A percentile compares a stretch with the other conserved stretches of the same genome.
Evolutionary conservation across 2,797 vertebrate species (phyloP).

Genomic region (Myotis myotis): DNA sequence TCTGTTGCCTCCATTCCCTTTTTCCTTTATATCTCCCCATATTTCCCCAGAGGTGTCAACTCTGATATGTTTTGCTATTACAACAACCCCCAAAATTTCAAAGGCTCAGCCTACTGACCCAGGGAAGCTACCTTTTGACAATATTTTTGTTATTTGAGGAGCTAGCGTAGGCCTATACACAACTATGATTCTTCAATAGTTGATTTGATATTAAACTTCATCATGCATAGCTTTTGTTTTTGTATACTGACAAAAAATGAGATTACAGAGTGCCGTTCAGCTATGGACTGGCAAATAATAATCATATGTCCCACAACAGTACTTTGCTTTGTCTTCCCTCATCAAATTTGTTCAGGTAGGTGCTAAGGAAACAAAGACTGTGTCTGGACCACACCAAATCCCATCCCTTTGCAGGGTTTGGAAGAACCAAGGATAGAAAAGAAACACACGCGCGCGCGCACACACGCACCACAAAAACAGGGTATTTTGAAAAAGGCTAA

Average conservation of each 20-base stretch:
- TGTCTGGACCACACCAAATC: neutral
- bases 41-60: neutral
- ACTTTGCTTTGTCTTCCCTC: neutral
- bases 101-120: neutral
- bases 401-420: accelerated
- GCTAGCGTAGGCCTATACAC: neutral
- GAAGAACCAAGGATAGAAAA: neutral
- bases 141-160: neutral
- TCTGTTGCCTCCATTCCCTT: neutral
- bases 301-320: no score
- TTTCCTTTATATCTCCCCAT: neutral
- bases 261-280: neutral
- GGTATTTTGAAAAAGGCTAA: neutral
- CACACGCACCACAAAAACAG: no score
- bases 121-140: neutral
- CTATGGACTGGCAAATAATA: neutral
- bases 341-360: neutral
- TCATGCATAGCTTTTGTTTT: neutral
- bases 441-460: no score
- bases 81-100: neutral
- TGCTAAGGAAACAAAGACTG: neutral
- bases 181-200: neutral
- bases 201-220: neutral
- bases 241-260: neutral
- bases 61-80: neutral